phyloP scores from a whole-genome alignment of 2,888 invertebrate genomes.

The Hypolimnas misippus region DNA sequence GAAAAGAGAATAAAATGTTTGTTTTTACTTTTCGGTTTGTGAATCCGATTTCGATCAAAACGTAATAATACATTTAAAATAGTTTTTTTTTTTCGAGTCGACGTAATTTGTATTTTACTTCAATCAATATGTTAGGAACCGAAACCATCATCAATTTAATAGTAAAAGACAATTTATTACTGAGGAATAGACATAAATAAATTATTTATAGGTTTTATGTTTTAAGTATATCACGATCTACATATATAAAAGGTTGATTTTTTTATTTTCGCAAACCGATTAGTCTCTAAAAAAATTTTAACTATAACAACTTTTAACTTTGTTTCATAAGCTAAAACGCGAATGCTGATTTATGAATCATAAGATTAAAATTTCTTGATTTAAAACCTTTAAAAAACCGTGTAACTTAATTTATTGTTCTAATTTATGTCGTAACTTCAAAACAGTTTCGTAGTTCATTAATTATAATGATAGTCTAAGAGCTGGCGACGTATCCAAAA shows the following conservation, averaged over 20 bases:
- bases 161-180: too few species aligned
- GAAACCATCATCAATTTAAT: too few species aligned
- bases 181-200: too few species aligned
- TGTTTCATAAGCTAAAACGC: too few species aligned
- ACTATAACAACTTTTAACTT: background rate
- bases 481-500: background rate
- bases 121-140: too few species aligned
- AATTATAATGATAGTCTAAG: background rate
- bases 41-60: background rate
- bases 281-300: background rate
- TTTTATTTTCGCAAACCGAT: background rate
- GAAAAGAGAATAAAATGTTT: background rate
- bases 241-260: too few species aligned
- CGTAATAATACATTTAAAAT: background rate
- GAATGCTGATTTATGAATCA: background rate
- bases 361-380: background rate
- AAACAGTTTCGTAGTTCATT: background rate
- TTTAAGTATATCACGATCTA: too few species aligned
- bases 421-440: background rate
- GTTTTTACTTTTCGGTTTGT: background rate
- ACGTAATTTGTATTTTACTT: too few species aligned
- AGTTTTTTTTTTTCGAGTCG: background rate
- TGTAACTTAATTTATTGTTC: background rate
- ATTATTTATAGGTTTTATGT: too few species aligned
- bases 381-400: background rate